These are phyloP conservation scores for Smithornis capensis DNA, from an alignment of 2,113 vertebrate species.

Conservation along the genomic window DNA sequence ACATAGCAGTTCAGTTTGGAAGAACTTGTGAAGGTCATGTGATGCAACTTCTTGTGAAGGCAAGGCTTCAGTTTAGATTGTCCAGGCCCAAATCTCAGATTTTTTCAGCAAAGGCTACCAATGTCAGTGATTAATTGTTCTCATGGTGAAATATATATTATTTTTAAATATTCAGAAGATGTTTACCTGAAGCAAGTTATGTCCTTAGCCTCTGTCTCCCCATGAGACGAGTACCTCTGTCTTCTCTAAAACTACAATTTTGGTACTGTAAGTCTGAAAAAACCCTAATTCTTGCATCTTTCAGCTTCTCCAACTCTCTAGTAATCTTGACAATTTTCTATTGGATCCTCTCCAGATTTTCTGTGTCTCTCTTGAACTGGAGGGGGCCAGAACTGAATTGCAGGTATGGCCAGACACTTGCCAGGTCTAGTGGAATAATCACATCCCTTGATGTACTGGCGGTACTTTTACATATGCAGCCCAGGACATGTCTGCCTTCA, in stretches of 20 bases:
- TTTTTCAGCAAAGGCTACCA: neutral
- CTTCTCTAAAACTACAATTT: neutral
- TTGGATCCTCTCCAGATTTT: neutral
- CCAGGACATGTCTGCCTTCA: neutral
- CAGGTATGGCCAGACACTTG: neutral
- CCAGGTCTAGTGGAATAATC: neutral
- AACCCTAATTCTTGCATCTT: neutral
- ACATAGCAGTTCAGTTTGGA: neutral
- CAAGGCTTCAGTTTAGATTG: neutral
- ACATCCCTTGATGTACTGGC: neutral
- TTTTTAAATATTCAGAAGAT: neutral
- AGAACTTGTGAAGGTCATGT: neutral
- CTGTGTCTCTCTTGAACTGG: neutral
- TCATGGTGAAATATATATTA: neutral
- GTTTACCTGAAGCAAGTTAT: neutral
- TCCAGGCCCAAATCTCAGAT: neutral
- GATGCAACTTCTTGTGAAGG: neutral
- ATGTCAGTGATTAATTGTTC: neutral
- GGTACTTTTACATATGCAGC: neutral
- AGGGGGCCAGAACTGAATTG: neutral
- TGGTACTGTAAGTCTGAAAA: neutral
- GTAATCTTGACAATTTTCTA: neutral
- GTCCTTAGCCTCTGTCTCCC: neutral
- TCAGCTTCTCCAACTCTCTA: neutral
- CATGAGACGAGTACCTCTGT: neutral